Base-by-base conservation (phyloP, 2,888 invertebrate species). In the Rhingia campestris region DNA sequence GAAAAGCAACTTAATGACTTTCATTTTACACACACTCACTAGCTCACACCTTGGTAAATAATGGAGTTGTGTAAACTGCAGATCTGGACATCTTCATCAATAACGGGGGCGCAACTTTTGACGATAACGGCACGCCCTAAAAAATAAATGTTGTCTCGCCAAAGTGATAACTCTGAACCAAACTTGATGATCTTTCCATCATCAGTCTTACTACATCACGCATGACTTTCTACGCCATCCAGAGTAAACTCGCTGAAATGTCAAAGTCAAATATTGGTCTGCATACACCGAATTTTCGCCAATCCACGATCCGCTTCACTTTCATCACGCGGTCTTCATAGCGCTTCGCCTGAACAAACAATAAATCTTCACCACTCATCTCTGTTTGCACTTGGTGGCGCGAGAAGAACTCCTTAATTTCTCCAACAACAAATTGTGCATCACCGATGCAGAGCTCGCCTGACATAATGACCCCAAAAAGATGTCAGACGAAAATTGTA, bases 401-500 rank as follows among this genome's bases (percentile, higher is more conserved):
- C 56, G 41, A 12, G 22, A 45, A 53, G 49, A 45, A 47, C 53
- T 72, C 43, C 37, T 69, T 61, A 43, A 49, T 81, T 75, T 64
- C 64, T 66, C 64, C n/a, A 22, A 51, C 58, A 64, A 64, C 63
- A 53, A 75, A 70, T 66, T 64, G 58, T 70, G 56, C 58, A n/a
- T 75, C 75, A 54, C 1, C 22, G 22, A 2, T 22, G 22, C 22
- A 2, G 22, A 22, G 22, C 7, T 41, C 56, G 67, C 39, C 63
- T 82, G 67, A 77, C 77, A 77, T 82, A 82, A 77, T 82, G 82
- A 82, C 82, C 77, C 73, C 69, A 64, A 77, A 76, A 81, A 67
- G 37, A 82, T 67, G 72, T 54, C 72, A 33, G 43, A 58, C 53
- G 51, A 37, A 43, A 66, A 41, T 70, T 22, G 58, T 37, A 14